These are phyloP conservation scores for Antechinus stuartii DNA, from an alignment of 2,113 vertebrate species.

Conservation along the genomic window DNA sequence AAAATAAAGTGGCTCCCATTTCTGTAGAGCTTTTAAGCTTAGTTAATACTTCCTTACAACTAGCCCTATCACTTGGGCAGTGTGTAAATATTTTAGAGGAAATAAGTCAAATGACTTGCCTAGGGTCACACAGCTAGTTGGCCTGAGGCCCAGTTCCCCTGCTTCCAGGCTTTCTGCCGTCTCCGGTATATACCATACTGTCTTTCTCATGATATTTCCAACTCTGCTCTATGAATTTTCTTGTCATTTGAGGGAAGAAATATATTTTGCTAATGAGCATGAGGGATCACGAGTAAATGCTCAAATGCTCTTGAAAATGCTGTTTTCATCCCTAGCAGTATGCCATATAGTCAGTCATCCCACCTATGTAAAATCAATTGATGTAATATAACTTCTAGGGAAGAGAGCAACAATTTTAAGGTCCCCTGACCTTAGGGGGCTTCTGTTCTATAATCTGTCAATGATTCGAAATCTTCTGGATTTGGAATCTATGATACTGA, in stretches of 20 bases:
- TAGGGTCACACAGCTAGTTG: neutral
- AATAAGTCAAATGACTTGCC: neutral
- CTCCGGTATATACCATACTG: neutral
- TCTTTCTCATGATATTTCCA: conserved; percentile 35
- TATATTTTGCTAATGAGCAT: conserved; percentile 67
- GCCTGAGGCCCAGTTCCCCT: neutral
- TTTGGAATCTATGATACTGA: too few relatives aligned
- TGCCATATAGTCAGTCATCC: conserved; percentile 39
- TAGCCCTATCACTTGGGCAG: neutral
- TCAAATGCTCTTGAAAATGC: conserved; percentile 61
- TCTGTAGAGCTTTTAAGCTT: neutral
- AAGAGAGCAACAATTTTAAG: too few relatives aligned
- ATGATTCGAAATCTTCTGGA: too few relatives aligned
- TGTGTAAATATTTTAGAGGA: neutral
- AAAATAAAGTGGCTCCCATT: neutral
- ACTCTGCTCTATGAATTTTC: conserved; percentile 20
- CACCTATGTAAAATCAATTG: conserved; percentile 1
- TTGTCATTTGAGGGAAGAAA: conserved; percentile 43
- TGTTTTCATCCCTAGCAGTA: conserved; percentile 51
- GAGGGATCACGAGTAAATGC: conserved; percentile 45
- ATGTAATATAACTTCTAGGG: too few relatives aligned
- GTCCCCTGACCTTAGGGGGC: too few relatives aligned
- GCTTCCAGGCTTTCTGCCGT: neutral
- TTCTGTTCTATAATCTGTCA: too few relatives aligned
- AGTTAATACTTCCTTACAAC: neutral